Evolutionary conservation across 2,888 invertebrate species (phyloP).

Genomic region (Octonoba sinensis): DNA sequence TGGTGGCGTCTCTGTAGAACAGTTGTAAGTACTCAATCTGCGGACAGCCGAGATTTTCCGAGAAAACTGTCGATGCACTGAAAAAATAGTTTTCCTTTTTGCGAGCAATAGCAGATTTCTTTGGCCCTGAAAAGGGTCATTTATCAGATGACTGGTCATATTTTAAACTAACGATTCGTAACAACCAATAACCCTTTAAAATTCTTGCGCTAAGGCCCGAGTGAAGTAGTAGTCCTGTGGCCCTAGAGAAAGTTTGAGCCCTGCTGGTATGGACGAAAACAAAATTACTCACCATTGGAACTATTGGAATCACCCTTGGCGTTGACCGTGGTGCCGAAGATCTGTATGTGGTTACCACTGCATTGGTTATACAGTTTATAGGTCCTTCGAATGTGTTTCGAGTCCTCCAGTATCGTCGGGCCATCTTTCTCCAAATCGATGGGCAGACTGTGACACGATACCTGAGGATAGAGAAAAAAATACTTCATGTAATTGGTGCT

Average conservation of each 20-base stretch:
- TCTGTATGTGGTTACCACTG: constrained; percentile 56
- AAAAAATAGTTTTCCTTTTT: too few relatives aligned
- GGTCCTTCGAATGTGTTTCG: constrained; percentile 39
- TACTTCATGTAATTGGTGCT: too few relatives aligned
- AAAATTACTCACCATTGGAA: constrained; percentile 38
- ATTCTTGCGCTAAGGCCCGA: background rate
- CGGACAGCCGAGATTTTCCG: too few relatives aligned
- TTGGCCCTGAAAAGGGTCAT: too few relatives aligned
- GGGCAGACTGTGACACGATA: constrained; percentile 56
- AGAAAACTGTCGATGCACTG: too few relatives aligned
- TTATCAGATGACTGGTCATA: too few relatives aligned
- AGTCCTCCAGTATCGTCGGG: constrained; percentile 25
- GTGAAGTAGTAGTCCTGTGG: background rate
- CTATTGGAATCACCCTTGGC: constrained; percentile 47
- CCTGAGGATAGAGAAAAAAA: constrained; percentile 18
- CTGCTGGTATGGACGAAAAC: too few relatives aligned
- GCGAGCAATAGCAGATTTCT: too few relatives aligned
- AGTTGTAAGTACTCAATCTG: too few relatives aligned
- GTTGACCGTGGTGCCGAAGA: constrained; percentile 52
- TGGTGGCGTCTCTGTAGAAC: too few relatives aligned
- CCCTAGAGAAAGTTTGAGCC: background rate
- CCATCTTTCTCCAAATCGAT: constrained; percentile 52
- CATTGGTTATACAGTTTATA: constrained; percentile 60
- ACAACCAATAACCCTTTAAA: background rate
- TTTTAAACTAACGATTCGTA: too few relatives aligned